Base-by-base conservation (phyloP, 2,888 invertebrate genomes). In the Sphaerophoria rueppellii region DNA sequence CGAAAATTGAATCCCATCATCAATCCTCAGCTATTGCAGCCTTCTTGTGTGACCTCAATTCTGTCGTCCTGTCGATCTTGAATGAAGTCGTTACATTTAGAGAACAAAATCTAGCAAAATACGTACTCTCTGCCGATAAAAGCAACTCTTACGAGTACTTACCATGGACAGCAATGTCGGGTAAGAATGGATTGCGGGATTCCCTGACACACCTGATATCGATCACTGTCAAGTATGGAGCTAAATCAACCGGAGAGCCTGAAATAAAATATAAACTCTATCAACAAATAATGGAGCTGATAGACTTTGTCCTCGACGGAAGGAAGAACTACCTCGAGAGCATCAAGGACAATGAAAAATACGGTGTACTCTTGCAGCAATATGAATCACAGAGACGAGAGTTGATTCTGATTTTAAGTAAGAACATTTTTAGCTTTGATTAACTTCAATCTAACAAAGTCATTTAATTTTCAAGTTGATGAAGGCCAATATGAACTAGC, bases 401-500 rank as follows among this genome's bases (percentile, higher is more conserved):
- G 86, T 91, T 95, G 57, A 95, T 96, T 85, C 93, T 93, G 61
- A 94, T 95, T 0, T 92, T 95, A 87, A 92, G 96, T 95, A 88
- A 91, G 93, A 91, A 40, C 63, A 11, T 52, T n/a, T n/a, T 34
- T 2, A 4, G 4, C 35, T 9, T 1, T 14, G 2, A 7, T 43
- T 2, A 1, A 50, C 4, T 16, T 0, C 58, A 4, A 14, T 16
- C 7, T 14, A 4, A 14, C 3, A 37, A 3, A 54, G 55, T 57
- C 55, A 6, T 14, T 37, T 46, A 9, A 46, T n/a, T 48, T 79
- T 43, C 37, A 90, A 96, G 96, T 97, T 86, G 94, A 95, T 37
- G 95, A 95, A 87, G 94, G 94, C 3, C 96, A 97, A 89, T 95
- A 93, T 87, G 97, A 97, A 89, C 94, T 95, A 76, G 98, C 97